phyloP scores from a whole-genome alignment of 2,113 vertebrate species.

The Mobula birostris region DNA sequence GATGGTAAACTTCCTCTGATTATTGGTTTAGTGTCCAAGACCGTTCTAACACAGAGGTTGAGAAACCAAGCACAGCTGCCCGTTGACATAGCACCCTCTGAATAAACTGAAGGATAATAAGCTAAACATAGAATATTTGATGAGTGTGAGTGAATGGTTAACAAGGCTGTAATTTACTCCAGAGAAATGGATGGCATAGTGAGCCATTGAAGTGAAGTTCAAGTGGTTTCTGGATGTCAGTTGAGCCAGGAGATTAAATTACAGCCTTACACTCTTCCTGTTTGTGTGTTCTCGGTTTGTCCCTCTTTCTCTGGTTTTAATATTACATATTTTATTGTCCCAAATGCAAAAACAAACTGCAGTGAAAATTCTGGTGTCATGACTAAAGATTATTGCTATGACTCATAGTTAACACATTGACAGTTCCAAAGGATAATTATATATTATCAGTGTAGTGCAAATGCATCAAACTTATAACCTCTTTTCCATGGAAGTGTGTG shows the following conservation, averaged over 20 bases:
- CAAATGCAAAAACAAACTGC: neutral
- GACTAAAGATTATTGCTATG: neutral
- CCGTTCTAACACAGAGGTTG: neutral
- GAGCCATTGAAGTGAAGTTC: neutral
- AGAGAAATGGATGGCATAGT: neutral
- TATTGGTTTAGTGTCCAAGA: neutral
- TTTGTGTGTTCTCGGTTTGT: neutral
- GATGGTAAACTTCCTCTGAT: neutral
- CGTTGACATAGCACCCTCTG: neutral
- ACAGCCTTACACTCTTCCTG: neutral
- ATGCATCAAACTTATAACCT: too few species aligned
- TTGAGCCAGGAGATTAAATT: conserved; percentile 9
- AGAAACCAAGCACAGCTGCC: neutral
- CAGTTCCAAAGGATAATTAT: neutral
- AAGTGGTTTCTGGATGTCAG: neutral
- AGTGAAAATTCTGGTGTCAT: neutral
- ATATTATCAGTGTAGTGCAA: neutral
- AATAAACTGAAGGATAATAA: neutral
- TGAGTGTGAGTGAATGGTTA: neutral
- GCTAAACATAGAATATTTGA: neutral
- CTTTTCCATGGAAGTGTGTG: too few species aligned
- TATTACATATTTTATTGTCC: neutral
- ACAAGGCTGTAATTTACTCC: neutral
- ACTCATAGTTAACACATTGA: neutral
- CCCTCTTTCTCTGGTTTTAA: neutral